Conservation (phyloP, 2,888 invertebrate species). For the Eupithecia inturbata region DNA sequence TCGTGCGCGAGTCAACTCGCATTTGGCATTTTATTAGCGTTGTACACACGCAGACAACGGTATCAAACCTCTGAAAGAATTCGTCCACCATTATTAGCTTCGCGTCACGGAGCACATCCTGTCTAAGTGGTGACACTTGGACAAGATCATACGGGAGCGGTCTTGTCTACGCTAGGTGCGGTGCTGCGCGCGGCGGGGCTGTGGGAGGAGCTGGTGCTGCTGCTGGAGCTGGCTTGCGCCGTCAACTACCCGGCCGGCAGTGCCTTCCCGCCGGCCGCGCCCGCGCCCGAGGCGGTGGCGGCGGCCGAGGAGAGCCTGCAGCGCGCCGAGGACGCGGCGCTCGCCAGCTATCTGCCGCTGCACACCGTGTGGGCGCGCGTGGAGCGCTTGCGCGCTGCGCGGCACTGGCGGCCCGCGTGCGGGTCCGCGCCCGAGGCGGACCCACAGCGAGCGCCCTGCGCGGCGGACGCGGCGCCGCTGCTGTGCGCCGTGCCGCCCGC, state of each 20-base stretch:
- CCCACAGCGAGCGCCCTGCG: constrained; percentile 86
- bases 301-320: constrained; percentile 40
- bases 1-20: no score
- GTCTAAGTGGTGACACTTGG: no score
- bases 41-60: no score
- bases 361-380: constrained; percentile 90
- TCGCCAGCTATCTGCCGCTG: constrained; percentile 86
- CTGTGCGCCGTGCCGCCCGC: constrained; percentile 75
- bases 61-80: no score
- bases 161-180: constrained; percentile 52
- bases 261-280: constrained; percentile 53
- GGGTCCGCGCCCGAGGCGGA: constrained; percentile 84
- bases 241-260: constrained; percentile 84
- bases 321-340: constrained; percentile 56
- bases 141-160: no score
- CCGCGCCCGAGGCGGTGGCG: constrained; percentile 29
- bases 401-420: constrained; percentile 87
- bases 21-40: no score
- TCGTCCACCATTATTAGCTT: no score
- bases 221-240: constrained; percentile 87
- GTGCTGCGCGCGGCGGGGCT: constrained; percentile 87
- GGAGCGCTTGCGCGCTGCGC: constrained; percentile 88
- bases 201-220: constrained; percentile 89
- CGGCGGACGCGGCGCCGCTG: constrained; percentile 88
- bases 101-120: no score